Base-by-base conservation (phyloP, 1,140 invertebrate genomes). In the Plectrocnemia conspersa region DNA sequence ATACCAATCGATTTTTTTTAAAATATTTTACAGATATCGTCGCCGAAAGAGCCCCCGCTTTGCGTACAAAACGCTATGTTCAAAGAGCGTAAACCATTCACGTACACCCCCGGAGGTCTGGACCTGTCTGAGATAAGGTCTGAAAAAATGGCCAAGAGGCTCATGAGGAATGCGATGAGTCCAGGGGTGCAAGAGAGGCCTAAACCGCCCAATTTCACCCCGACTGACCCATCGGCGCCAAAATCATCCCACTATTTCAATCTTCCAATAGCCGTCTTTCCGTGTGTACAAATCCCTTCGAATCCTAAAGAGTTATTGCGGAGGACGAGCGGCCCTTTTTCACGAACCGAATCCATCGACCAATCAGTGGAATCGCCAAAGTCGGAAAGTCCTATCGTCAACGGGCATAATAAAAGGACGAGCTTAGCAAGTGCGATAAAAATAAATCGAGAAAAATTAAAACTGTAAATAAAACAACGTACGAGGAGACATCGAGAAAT, bases 71-170 rank as follows among this genome's bases (percentile, higher is more conserved):
- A 90, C 66, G 89, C 91, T 10, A 92, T 95, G 86, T 81, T 88
- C 78, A 88, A 89, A 74, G 92, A 96, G 66, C 93, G 92, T 67
- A 94, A 92, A 68, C 91, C 92, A 5, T 96, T 95, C 70, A 94
- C 92, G 1, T 96, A 96, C 69, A 93, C 91, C 5, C 92, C 91
- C 1, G 89, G 89, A 11, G 92, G 92, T 52, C 77, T 96, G 42
- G 89, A 96, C 70, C 78, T 96, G 6, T 91, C 88, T 0, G 87
- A 95, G 72, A 93, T 95, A 32, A 81, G 86, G 59, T 93, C 89
- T 48, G 90, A 92, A 35, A 79, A 89, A 55, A 93, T 96, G 88
- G 87, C 88, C 16, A 79, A 88, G 64, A 74, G 91, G 21, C 81
- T 92, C 44, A 80, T 80, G 70, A 76, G 80, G 57, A 85, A 85